Evolutionary conservation across 2,797 vertebrate genomes (phyloP), one percentile per base, ranked within the genome.

Genomic region (Gephyroberyx darwinii): DNA sequence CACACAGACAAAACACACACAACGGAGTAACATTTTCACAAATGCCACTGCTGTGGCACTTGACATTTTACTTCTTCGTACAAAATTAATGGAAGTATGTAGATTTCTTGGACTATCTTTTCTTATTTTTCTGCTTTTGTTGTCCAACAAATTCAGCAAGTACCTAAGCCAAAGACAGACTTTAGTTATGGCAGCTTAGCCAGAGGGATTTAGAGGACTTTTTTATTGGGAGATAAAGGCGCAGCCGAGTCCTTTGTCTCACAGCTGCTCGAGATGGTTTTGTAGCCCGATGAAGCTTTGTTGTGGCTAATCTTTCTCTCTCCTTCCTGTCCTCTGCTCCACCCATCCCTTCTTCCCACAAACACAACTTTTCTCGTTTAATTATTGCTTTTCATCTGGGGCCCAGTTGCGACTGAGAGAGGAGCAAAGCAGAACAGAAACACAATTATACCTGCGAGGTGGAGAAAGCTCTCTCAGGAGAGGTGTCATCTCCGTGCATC

Each of bases 341-440:
- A 82, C 41, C 73, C 69, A 37, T 62, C 61, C 77, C 71, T 56
- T 60, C 69, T 63, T 60, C 65, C 47, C 47, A 68, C 81, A 88
- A 86, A 84, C 82, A 84, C 79, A 89, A 89, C 86, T 89, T 91
- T 84, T 83, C 72, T 71, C 78, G 86, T 90, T 91, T 89, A 92
- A 92, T 91, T 87, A 85, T 72, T 75, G 65, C 78, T 86, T 89
- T 89, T 91, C 80, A 85, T 89, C 84, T 69, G 72, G 65, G 67
- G 69, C 79, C 84, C 80, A 74, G 82, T 87, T 84, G 77, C 84
- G 83, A 82, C 76, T 57, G 80, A 86, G 71, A 71, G 74, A 74
- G 69, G 68, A 82, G 77, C 51, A 80, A 81, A 80, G 74, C 75
- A 75, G 57, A 83, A 67, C 81, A 75, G 80, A 68, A 90, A 82